Evolutionary conservation across 1,140 invertebrate genomes (phyloP).

Genomic region (Pogonus chalceus): DNA sequence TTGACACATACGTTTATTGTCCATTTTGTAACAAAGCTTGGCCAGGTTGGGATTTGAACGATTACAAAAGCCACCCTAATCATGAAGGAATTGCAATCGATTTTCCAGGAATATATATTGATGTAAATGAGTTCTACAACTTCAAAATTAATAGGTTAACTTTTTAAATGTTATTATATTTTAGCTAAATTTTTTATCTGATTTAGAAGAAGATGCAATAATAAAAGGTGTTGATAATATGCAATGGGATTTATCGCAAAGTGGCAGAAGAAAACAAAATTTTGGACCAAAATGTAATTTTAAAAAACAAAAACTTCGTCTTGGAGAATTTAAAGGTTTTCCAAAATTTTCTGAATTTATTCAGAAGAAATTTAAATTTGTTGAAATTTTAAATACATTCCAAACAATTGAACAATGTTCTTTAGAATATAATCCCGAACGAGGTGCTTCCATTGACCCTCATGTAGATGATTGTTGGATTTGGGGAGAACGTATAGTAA

Average conservation of each 20-base stretch:
- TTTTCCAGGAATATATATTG: constrained; percentile 61
- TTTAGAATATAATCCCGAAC: constrained; percentile 78
- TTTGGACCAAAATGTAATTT: constrained; percentile 98
- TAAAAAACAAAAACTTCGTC: constrained; percentile 78
- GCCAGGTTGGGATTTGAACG: constrained; percentile 55
- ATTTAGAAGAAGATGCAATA: constrained; percentile 58
- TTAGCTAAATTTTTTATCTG: constrained; percentile 61
- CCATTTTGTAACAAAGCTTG: constrained; percentile 61
- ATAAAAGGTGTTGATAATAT: constrained; percentile 64
- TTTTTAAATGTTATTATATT: constrained; percentile 18
- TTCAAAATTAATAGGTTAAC: constrained; percentile 13
- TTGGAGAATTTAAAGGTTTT: constrained; percentile 78
- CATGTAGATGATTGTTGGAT: constrained; percentile 99
- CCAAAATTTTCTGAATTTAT: constrained; percentile 73
- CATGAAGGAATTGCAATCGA: constrained; percentile 49
- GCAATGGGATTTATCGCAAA: constrained; percentile 88
- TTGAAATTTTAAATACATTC: constrained; percentile 61
- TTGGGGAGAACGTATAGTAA: constrained; percentile 96
- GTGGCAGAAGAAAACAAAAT: constrained; percentile 93
- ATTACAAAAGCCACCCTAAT: constrained; percentile 51
- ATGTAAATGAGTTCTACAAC: no score
- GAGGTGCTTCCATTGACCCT: constrained; percentile 91
- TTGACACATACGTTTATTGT: constrained; percentile 62
- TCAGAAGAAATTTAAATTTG: constrained; percentile 62
- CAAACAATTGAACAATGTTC: constrained; percentile 93